phyloP scores from a whole-genome alignment of 2,113 vertebrate species.

The Nyctibius bracteatus region DNA sequence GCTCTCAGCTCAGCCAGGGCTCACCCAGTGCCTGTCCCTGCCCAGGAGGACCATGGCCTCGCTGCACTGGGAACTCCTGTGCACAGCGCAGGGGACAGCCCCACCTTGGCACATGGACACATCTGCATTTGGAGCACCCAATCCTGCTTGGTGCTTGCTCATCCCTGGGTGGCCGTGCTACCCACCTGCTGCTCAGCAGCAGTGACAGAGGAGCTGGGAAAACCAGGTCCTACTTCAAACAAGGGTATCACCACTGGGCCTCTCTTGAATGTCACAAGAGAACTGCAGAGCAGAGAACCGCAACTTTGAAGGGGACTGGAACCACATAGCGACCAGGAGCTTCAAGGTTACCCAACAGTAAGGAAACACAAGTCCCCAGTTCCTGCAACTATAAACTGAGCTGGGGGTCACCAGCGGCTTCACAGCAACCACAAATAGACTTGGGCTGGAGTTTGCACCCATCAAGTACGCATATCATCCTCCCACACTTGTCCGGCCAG shows the following conservation, averaged over 20 bases:
- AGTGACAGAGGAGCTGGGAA: neutral
- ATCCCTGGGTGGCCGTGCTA: too few relatives aligned
- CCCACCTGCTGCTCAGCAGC: neutral
- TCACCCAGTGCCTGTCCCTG: neutral
- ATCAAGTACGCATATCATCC: neutral
- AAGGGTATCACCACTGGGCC: neutral
- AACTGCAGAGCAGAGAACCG: neutral
- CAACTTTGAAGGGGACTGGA: neutral
- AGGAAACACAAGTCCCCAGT: neutral
- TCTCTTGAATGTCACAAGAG: neutral
- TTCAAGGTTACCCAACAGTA: neutral
- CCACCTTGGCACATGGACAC: neutral
- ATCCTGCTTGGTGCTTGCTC: neutral
- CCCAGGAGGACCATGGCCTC: neutral
- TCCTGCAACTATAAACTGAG: neutral
- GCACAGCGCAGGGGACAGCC: neutral
- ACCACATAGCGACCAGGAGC: too few relatives aligned
- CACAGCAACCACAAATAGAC: fast-evolving
- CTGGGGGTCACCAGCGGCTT: neutral
- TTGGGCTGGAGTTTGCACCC: neutral
- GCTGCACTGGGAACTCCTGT: neutral
- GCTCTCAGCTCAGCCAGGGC: neutral
- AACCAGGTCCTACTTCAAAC: neutral
- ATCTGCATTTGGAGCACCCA: neutral
- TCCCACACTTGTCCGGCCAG: neutral